Percentiles rank a stretch among this genome's conserved stretches.
Evolutionary conservation across 2,797 vertebrate genomes (phyloP).

Genomic region (Enteromius anoplus): DNA sequence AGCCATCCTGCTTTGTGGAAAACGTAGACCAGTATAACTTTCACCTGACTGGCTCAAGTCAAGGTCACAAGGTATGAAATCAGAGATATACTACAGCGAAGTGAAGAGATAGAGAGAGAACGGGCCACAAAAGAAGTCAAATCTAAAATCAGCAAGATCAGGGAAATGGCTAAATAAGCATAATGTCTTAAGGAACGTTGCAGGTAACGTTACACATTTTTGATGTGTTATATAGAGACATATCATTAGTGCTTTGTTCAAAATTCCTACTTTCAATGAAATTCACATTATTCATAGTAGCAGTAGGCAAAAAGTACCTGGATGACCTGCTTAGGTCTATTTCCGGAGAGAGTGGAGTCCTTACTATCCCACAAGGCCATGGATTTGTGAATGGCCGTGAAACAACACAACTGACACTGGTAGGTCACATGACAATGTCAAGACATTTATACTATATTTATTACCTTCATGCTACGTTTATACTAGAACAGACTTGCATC

Average conservation of each 20-base stretch:
- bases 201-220: neutral
- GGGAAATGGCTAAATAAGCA: neutral
- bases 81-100: neutral
- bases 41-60: conserved; percentile 31
- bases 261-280: neutral
- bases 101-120: neutral
- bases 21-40: conserved; percentile 15
- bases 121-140: neutral
- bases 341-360: neutral
- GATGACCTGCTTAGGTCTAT: neutral
- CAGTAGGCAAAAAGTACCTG: neutral
- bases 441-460: neutral
- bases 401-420: neutral
- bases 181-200: neutral
- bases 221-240: neutral
- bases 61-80: conserved; percentile 39
- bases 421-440: neutral
- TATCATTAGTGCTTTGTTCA: neutral
- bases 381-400: neutral
- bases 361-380: neutral
- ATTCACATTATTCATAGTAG: neutral
- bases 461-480: neutral
- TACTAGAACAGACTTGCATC: neutral
- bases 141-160: neutral
- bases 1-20: conserved; percentile 45